These are phyloP conservation scores for Amorpha juglandis DNA, from an alignment of 2,888 invertebrate species.

Conservation along the genomic window DNA sequence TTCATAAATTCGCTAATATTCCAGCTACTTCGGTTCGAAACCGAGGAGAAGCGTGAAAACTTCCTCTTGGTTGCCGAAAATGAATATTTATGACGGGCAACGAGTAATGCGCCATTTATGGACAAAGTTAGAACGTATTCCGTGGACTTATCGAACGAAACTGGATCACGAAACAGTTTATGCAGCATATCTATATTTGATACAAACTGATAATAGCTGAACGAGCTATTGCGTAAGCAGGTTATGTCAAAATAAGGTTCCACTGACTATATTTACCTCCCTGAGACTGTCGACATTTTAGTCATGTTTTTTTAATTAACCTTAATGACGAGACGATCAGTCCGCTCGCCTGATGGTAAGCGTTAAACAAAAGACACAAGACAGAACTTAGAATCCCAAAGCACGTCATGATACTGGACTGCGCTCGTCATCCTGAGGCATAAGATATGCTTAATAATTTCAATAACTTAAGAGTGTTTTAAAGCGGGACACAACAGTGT, in stretches of 20 bases:
- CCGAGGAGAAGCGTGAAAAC: constrained; percentile 70
- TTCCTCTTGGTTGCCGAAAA: constrained; percentile 76
- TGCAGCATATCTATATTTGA: constrained; percentile 1
- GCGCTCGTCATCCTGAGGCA: no score
- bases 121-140: constrained; percentile 77
- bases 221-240: background rate
- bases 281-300: no score
- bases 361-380: no score
- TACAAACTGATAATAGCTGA: background rate
- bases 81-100: constrained; percentile 81
- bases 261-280: background rate
- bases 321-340: no score
- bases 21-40: constrained; percentile 65
- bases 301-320: no score
- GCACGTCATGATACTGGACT: no score
- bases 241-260: background rate
- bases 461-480: no score
- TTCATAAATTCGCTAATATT: constrained; percentile 81
- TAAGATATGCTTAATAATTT: no score
- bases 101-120: constrained; percentile 80
- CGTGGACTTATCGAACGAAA: constrained; percentile 69
- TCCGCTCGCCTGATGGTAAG: no score
- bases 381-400: no score
- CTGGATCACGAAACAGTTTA: constrained; percentile 52
- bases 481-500: no score